Evolutionary conservation across 2,888 invertebrate genomes (phyloP).

Genomic region (Piscicola geometra): DNA sequence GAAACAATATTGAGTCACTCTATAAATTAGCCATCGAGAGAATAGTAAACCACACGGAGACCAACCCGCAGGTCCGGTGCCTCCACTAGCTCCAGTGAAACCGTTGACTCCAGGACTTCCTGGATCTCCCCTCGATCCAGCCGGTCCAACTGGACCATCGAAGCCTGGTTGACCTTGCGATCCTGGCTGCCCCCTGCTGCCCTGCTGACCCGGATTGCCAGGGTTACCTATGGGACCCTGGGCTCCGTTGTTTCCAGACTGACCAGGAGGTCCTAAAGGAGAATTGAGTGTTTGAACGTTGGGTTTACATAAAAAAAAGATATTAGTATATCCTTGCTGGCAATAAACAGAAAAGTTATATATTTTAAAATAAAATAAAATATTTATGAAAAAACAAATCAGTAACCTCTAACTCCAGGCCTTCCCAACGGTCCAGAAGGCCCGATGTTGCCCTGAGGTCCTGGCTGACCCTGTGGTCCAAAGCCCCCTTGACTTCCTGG

Average conservation of each 20-base stretch:
- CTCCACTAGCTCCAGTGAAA: slow-evolving; percentile 9
- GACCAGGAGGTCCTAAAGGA: slow-evolving; percentile 34
- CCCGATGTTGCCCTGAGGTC: slow-evolving; percentile 21
- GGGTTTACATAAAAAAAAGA: not conserved
- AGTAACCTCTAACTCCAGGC: slow-evolving; percentile 31
- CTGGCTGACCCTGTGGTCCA: slow-evolving; percentile 37
- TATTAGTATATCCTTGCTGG: not conserved
- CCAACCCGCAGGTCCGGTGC: slow-evolving; percentile 14
- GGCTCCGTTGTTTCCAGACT: slow-evolving; percentile 33
- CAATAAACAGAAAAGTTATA: not conserved
- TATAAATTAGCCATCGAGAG: too few relatives aligned
- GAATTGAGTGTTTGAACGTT: not conserved
- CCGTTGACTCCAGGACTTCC: slow-evolving; percentile 15
- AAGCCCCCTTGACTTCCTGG: slow-evolving; percentile 33
- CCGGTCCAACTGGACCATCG: not conserved
- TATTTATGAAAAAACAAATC: not conserved
- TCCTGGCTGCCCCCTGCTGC: slow-evolving; percentile 20
- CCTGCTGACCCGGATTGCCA: slow-evolving; percentile 36
- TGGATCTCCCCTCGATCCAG: slow-evolving; percentile 1
- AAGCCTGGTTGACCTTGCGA: slow-evolving; percentile 17
- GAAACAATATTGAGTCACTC: too few relatives aligned
- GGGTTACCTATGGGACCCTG: slow-evolving; percentile 40
- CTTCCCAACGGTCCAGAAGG: slow-evolving; percentile 34
- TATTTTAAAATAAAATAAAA: too few relatives aligned
- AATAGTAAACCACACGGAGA: too few relatives aligned